Evolutionary conservation across 1,140 invertebrate genomes (phyloP).

Genomic region (Euglossa dilemma): DNA sequence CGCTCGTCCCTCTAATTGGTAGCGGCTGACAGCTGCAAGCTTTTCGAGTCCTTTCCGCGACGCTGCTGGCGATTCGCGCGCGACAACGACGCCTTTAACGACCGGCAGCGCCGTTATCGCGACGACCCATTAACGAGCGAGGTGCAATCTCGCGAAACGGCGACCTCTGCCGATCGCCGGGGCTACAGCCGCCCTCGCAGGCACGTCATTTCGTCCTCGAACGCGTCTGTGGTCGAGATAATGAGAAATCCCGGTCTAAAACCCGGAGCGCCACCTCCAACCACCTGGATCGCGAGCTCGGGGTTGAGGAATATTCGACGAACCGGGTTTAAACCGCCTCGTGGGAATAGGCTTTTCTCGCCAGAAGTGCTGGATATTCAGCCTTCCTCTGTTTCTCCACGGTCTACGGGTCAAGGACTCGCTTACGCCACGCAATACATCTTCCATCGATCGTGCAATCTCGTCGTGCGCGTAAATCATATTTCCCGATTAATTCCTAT

Average conservation of each 20-base stretch:
- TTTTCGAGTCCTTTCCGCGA: background rate
- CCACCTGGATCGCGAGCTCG: background rate
- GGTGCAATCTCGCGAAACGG: conserved; percentile 44
- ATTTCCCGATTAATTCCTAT: no score
- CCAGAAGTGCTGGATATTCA: no score
- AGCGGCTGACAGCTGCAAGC: conserved; percentile 15
- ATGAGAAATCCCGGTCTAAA: conserved; percentile 18
- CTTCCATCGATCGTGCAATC: no score
- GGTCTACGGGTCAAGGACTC: no score
- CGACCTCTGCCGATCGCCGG: conserved; percentile 37
- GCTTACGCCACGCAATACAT: no score
- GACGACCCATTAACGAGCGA: conserved; percentile 50
- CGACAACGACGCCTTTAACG: conserved; percentile 47
- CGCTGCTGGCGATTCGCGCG: background rate
- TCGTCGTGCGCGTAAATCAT: no score
- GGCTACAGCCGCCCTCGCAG: background rate
- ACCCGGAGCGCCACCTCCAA: background rate
- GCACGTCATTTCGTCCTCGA: background rate
- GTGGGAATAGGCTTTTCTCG: background rate
- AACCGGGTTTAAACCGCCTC: background rate
- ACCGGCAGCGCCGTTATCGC: conserved; percentile 34
- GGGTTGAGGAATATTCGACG: background rate
- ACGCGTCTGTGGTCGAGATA: background rate
- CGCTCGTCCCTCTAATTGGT: background rate
- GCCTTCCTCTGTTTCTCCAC: no score